These are phyloP conservation scores for Tromatobia lineatoria DNA, from an alignment of 2,888 invertebrate genomes.

Conservation along the genomic window DNA sequence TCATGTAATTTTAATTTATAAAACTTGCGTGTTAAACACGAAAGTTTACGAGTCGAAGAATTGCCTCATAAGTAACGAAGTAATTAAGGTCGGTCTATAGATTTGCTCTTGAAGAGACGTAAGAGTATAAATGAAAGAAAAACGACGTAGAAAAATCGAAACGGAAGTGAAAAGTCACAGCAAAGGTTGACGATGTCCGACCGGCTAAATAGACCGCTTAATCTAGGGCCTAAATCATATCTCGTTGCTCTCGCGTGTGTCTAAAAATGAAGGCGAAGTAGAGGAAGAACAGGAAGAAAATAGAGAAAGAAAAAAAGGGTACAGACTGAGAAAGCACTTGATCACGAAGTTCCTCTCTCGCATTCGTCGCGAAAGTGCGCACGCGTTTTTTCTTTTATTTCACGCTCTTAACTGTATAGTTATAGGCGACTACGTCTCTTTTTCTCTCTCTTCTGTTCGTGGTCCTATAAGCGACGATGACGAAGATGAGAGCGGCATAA, in stretches of 20 bases:
- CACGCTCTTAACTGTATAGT: conserved; percentile 2
- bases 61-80: too few species aligned
- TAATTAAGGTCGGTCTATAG: not conserved
- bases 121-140: not conserved
- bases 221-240: conserved; percentile 72
- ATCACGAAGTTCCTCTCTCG: not conserved
- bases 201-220: conserved; percentile 70
- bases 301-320: not conserved
- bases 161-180: conserved; percentile 73
- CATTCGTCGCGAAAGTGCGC: conserved; percentile 16
- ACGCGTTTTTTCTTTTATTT: conserved; percentile 7
- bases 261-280: conserved; percentile 12
- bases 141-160: not conserved
- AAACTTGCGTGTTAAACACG: too few species aligned
- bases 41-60: too few species aligned
- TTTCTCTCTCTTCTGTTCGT: conserved; percentile 2
- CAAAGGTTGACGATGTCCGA: conserved; percentile 48
- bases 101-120: not conserved
- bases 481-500: conserved; percentile 11
- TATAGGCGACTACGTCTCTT: not conserved
- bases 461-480: conserved; percentile 18
- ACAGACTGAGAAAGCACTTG: conserved; percentile 32
- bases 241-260: conserved; percentile 64
- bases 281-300: conserved; percentile 2
- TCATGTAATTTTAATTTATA: too few species aligned